phyloP scores from a whole-genome alignment of 2,888 invertebrate species.

The Bhutanitis thaidina region DNA sequence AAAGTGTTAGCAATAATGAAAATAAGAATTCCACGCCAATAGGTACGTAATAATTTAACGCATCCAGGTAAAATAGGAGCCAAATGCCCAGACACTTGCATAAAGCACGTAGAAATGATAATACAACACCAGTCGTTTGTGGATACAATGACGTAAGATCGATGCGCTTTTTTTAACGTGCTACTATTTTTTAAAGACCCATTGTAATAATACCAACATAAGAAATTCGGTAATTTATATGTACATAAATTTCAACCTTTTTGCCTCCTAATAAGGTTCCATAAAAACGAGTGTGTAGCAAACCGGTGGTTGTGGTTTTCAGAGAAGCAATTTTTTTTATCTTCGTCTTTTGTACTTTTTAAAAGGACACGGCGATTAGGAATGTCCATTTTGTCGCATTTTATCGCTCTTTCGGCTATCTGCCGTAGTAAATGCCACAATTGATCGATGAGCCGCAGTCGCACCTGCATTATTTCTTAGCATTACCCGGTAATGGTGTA shows the following conservation, averaged over 20 bases:
- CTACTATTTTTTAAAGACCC: slow-evolving; percentile 34
- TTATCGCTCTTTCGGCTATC: slow-evolving; percentile 43
- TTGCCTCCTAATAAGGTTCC: not conserved
- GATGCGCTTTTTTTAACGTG: slow-evolving; percentile 52
- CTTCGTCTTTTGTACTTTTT: slow-evolving; percentile 58
- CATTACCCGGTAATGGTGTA: slow-evolving; percentile 28
- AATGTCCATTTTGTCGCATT: slow-evolving; percentile 68
- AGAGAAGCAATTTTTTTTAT: slow-evolving; percentile 47
- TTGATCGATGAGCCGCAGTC: slow-evolving; percentile 58
- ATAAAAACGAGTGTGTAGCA: not conserved
- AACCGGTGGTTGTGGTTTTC: slow-evolving; percentile 21
- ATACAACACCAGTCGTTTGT: slow-evolving; percentile 24
- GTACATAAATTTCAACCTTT: slow-evolving; percentile 22
- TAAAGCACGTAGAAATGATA: slow-evolving; percentile 36
- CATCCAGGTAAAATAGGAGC: slow-evolving; percentile 16
- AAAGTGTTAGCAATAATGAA: not conserved
- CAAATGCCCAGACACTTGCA: slow-evolving; percentile 39
- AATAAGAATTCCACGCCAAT: slow-evolving; percentile 20
- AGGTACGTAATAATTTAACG: slow-evolving; percentile 22
- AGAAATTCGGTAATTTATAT: slow-evolving; percentile 1
- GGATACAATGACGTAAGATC: slow-evolving; percentile 54
- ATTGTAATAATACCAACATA: slow-evolving; percentile 16
- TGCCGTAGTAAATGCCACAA: slow-evolving; percentile 62
- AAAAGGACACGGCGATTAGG: slow-evolving; percentile 69
- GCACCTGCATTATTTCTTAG: slow-evolving; percentile 51